Percentiles rank a stretch among this genome's conserved stretches.
phyloP scores from a whole-genome alignment of 2,888 invertebrate genomes.

The Lapara coniferarum region DNA sequence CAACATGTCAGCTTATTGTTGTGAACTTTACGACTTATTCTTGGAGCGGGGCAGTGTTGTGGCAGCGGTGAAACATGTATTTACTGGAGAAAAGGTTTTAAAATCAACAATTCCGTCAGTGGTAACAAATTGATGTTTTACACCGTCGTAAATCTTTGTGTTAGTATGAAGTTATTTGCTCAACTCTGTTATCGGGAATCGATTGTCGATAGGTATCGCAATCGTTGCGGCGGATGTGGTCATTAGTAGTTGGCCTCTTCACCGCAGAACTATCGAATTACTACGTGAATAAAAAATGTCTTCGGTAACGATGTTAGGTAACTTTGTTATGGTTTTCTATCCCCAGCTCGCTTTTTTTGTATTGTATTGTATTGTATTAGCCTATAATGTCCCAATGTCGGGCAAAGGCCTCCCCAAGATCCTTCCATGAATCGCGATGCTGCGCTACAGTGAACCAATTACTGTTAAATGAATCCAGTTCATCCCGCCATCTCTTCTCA shows the following conservation, averaged over 20 bases:
- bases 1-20: slow-evolving; percentile 66
- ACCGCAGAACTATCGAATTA: slow-evolving; percentile 56
- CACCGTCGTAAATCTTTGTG: slow-evolving; percentile 35
- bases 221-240: slow-evolving; percentile 65
- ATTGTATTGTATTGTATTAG: too few species aligned
- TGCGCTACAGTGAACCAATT: too few species aligned
- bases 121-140: slow-evolving; percentile 45
- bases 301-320: slow-evolving; percentile 28
- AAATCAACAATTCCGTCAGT: slow-evolving; percentile 56
- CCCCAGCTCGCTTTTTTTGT: slow-evolving; percentile 33
- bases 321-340: slow-evolving; percentile 24
- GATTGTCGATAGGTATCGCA: slow-evolving; percentile 43
- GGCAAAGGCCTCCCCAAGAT: too few species aligned
- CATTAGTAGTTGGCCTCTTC: slow-evolving; percentile 50
- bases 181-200: slow-evolving; percentile 25
- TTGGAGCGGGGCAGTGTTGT: slow-evolving; percentile 44
- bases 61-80: slow-evolving; percentile 42
- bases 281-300: slow-evolving; percentile 38
- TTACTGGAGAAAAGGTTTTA: slow-evolving; percentile 51
- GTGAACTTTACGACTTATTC: slow-evolving; percentile 64
- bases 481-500: slow-evolving; percentile 32
- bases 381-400: too few species aligned
- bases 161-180: slow-evolving; percentile 20
- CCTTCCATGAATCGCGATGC: too few species aligned
- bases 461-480: too few species aligned